phyloP scores from a whole-genome alignment of 2,888 invertebrate genomes.

The Bombylius discolor region DNA sequence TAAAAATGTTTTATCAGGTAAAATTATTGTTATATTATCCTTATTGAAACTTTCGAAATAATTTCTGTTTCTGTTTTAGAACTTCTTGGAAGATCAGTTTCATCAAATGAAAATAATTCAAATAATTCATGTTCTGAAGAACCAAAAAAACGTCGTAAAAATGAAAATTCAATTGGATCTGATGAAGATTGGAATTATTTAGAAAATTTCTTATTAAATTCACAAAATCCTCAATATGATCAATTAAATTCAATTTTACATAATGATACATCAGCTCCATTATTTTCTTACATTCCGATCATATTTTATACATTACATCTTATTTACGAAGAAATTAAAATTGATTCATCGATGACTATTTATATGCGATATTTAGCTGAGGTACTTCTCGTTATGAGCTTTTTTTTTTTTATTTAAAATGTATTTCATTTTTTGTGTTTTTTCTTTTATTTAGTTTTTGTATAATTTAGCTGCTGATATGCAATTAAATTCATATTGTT shows the following conservation, averaged over 20 bases:
- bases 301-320: slow-evolving; percentile 73
- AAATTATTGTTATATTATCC: slow-evolving; percentile 11
- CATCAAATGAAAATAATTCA: slow-evolving; percentile 23
- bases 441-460: slow-evolving; percentile 39
- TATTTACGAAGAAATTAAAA: slow-evolving; percentile 80
- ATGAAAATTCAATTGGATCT: slow-evolving; percentile 54
- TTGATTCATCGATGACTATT: slow-evolving; percentile 56
- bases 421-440: neutral
- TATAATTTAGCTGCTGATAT: slow-evolving; percentile 67
- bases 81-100: slow-evolving; percentile 27
- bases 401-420: no score
- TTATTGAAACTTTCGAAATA: neutral
- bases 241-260: slow-evolving; percentile 11
- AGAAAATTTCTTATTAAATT: slow-evolving; percentile 25
- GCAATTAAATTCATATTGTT: slow-evolving; percentile 51
- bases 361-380: slow-evolving; percentile 54
- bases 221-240: slow-evolving; percentile 9
- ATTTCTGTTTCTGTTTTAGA: slow-evolving; percentile 13
- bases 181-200: slow-evolving; percentile 73
- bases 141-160: slow-evolving; percentile 55
- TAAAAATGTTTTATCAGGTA: slow-evolving; percentile 43
- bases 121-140: slow-evolving; percentile 42
- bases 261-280: slow-evolving; percentile 41
- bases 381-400: slow-evolving; percentile 15
- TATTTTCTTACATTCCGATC: slow-evolving; percentile 61